These are phyloP conservation scores for Agrotis exclamationis DNA, from an alignment of 2,888 invertebrate genomes.

Conservation along the genomic window DNA sequence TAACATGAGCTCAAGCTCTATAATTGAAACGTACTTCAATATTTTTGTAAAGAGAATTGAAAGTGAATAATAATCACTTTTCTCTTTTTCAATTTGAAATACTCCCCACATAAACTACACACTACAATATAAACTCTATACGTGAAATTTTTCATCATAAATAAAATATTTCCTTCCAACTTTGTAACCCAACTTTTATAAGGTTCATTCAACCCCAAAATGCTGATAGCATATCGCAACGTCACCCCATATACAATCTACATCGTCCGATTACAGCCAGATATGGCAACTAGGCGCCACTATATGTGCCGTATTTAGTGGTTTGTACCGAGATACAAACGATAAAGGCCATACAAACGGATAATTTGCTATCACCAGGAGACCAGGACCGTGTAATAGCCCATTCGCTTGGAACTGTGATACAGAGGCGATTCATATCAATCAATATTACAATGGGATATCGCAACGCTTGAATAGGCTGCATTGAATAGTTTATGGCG, in stretches of 20 bases:
- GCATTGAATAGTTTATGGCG: conserved; percentile 36
- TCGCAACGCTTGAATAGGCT: conserved; percentile 33
- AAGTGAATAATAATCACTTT: neutral
- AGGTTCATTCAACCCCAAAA: neutral
- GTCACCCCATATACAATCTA: conserved; percentile 11
- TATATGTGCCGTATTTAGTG: conserved; percentile 36
- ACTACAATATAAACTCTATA: too few relatives aligned
- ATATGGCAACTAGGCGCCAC: conserved; percentile 7
- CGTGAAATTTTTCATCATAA: too few relatives aligned
- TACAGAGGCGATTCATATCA: conserved; percentile 46
- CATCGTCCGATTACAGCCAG: conserved; percentile 23
- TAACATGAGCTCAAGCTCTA: conserved; percentile 3
- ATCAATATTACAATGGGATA: conserved; percentile 57
- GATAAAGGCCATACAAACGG: conserved; percentile 47
- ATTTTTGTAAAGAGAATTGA: neutral
- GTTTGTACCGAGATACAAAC: conserved; percentile 23
- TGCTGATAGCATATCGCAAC: conserved; percentile 15
- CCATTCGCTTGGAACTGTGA: conserved; percentile 48
- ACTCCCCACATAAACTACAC: too few relatives aligned
- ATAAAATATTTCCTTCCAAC: neutral
- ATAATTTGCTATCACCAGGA: conserved; percentile 57
- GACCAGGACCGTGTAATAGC: conserved; percentile 46
- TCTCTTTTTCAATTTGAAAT: too few relatives aligned
- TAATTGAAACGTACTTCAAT: neutral
- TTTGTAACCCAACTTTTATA: neutral